Base-by-base conservation (phyloP, 1,140 invertebrate genomes). In the Bathynomus jamesi region DNA sequence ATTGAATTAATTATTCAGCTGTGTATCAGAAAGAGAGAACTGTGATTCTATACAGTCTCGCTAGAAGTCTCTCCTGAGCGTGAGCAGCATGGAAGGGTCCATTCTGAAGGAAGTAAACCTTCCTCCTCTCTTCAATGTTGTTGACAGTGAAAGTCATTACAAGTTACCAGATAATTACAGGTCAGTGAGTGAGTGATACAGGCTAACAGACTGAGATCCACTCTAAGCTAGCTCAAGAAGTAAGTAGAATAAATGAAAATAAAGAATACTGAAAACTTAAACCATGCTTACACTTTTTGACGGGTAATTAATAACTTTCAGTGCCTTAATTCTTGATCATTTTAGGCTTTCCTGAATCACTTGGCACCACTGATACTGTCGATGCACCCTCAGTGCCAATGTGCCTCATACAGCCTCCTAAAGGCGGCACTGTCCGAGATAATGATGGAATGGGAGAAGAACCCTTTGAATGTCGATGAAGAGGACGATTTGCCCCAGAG, bases 141-240 rank as follows among this genome's bases (percentile, higher is more conserved):
- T 61, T 30, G 53, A 61, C 53, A 60, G 61, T 4, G 25, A 69
- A 24, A 28, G 21, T 4, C 4, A 13, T 69, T 17, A 28, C 53
- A 69, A 46, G 11, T 28, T 69, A 5, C 67, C 67, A 5, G 67
- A 69, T 13, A 25, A 61, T 17, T n/a, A n/a, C n/a, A n/a, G n/a
- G n/a, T n/a, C n/a, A n/a, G n/a, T n/a, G n/a, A n/a, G n/a, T n/a
- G n/a, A n/a, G n/a, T n/a, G n/a, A n/a, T n/a, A n/a, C n/a, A n/a
- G n/a, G n/a, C n/a, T n/a, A n/a, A n/a, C n/a, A n/a, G n/a, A n/a
- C n/a, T n/a, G n/a, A n/a, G n/a, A n/a, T n/a, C n/a, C n/a, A n/a
- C n/a, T n/a, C n/a, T n/a, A n/a, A n/a, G n/a, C n/a, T n/a, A n/a
- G n/a, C n/a, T n/a, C n/a, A n/a, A n/a, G n/a, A n/a, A n/a, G n/a